Base-by-base conservation (phyloP, 2,113 vertebrate species). In the crab-eating macaque (Macaca fascicularis) region DNA sequence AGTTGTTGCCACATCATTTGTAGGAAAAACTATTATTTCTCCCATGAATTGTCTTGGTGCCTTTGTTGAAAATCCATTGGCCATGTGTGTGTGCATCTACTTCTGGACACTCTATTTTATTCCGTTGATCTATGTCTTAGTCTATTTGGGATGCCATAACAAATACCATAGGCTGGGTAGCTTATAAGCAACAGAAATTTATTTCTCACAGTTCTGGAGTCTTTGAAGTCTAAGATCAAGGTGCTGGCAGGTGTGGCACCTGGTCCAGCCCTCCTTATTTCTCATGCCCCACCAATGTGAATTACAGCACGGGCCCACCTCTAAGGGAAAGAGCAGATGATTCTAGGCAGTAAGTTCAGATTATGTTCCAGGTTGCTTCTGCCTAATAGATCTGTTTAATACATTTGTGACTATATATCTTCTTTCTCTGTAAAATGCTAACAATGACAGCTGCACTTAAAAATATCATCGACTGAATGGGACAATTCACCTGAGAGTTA, bases 381-480 rank as follows among this genome's bases (percentile, higher is more conserved):
- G 38, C 20, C 10, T 81, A 75, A 78, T 95, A 45, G 35, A 38
- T 86, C 45, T 88, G 7, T 35, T 76, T 50, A 95, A 81, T 38
- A 32, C 76, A 50, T 79, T 87, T 25, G 20, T 35, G 38, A 50
- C 30, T 38, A 35, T 74, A 32, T 59, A 35, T 82, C 30, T 85
- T 69, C 38, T 90, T 94, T 32, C 12, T 92, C 25, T 79, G 12
- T 72, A 92, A 97, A 81, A 89, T 61, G 7, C 40, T 59, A 95
- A 81, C 59, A 69, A 78, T 82, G 17, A 87, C 61, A 59, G 2
- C 1, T 89, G 13, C 27, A 55, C 14, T 69, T 70, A 55, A 87
- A 96, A 80, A 81, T 84, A 93, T 50, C 22, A 25, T 43, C 52
- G 8, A 59, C 11, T 23, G 6, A 83, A 72, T 48, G 19, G 16